A percentile compares a stretch with the other conserved stretches of the same genome.
Conservation (phyloP, 2,888 invertebrate species). For the Luperina nickerlii region DNA sequence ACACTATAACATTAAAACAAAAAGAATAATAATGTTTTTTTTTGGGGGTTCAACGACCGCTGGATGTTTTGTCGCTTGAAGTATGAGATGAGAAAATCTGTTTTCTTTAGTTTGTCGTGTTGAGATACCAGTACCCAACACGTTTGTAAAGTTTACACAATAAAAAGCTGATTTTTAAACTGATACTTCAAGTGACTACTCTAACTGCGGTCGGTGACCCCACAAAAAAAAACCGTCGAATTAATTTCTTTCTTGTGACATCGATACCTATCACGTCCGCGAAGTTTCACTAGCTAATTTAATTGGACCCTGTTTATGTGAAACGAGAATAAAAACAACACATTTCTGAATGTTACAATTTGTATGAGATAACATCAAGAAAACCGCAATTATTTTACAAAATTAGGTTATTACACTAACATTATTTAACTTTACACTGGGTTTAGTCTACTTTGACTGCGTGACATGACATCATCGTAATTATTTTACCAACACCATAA, state of each 20-base stretch:
- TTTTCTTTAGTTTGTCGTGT: background rate
- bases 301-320: background rate
- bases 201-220: background rate
- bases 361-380: background rate
- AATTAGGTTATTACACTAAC: background rate
- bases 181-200: background rate
- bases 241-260: background rate
- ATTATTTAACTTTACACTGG: too few relatives aligned
- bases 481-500: background rate
- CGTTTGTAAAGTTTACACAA: background rate
- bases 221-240: background rate
- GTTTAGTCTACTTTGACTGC: background rate
- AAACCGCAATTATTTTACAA: background rate
- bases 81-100: background rate
- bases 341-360: slow-evolving; percentile 4
- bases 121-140: background rate
- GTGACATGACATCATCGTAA: background rate
- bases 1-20: background rate
- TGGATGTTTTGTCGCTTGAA: background rate
- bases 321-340: background rate
- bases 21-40: background rate
- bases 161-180: background rate
- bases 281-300: background rate
- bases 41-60: background rate
- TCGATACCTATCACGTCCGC: background rate